A percentile compares a stretch with the other conserved stretches of the same genome.
These are phyloP conservation scores for Melikaiella ostensackeni DNA, from an alignment of 2,888 invertebrate genomes.

Conservation along the genomic window DNA sequence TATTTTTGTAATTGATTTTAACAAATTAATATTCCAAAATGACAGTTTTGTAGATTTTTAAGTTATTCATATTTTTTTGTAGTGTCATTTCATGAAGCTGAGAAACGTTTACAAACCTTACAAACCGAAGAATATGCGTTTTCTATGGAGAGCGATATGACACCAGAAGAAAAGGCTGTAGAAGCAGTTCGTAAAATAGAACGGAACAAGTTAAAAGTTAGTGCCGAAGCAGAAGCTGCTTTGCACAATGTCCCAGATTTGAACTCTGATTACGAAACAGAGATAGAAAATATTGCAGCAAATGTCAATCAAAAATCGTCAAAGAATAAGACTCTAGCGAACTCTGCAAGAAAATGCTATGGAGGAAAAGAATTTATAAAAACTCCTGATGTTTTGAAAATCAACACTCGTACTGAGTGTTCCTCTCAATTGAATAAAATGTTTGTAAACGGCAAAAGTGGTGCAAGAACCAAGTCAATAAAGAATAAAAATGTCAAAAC, in stretches of 20 bases:
- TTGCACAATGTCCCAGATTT: neutral
- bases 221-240: neutral
- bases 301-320: neutral
- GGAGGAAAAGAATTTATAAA: neutral
- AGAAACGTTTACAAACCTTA: constrained; percentile 1
- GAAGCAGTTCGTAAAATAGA: neutral
- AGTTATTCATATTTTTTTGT: neutral
- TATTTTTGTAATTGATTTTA: neutral
- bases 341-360: neutral
- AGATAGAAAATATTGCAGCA: neutral
- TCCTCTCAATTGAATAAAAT: neutral
- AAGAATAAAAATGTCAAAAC: neutral
- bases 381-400: neutral
- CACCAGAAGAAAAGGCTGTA: neutral
- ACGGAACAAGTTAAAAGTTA: neutral
- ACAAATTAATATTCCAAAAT: neutral
- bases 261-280: constrained; percentile 1
- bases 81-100: neutral
- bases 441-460: neutral
- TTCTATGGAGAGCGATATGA: neutral
- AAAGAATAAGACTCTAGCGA: neutral
- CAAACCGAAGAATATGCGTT: neutral
- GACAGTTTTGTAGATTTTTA: neutral
- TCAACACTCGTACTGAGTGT: neutral
- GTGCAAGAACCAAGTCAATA: neutral